phyloP scores from a whole-genome alignment of 1,140 invertebrate genomes.

The Neelides sp. region DNA sequence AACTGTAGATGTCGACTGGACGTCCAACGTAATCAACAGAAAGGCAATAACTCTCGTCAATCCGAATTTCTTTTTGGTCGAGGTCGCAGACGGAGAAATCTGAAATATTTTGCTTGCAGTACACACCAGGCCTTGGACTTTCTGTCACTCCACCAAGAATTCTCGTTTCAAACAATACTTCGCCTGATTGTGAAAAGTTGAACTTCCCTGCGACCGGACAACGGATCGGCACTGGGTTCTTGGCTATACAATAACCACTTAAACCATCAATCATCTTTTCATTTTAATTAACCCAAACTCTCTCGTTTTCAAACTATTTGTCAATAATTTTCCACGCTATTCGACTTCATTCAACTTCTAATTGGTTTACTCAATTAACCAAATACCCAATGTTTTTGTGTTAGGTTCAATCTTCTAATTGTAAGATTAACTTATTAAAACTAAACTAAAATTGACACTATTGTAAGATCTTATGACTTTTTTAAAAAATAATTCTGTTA shows the following conservation, averaged over 20 bases:
- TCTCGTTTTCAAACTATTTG: no score
- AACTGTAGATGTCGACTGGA: conserved; percentile 87
- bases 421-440: no score
- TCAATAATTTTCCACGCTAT: no score
- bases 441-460: no score
- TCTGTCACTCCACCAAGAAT: conserved; percentile 88
- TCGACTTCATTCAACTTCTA: no score
- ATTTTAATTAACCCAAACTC: no score
- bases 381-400: no score
- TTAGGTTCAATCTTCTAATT: no score
- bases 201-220: conserved; percentile 95
- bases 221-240: conserved; percentile 78
- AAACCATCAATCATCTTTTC: no score
- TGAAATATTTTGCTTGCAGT: conserved; percentile 85
- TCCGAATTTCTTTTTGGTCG: conserved; percentile 81
- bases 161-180: conserved; percentile 76
- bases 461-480: no score
- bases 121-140: conserved; percentile 78
- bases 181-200: conserved; percentile 77
- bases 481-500: no score
- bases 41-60: conserved; percentile 90
- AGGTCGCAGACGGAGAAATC: conserved; percentile 87
- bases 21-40: conserved; percentile 87
- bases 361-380: no score
- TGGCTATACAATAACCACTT: conserved; percentile 46